Evolutionary conservation across 2,888 invertebrate genomes (phyloP).

Genomic region (Octonoba sinensis): DNA sequence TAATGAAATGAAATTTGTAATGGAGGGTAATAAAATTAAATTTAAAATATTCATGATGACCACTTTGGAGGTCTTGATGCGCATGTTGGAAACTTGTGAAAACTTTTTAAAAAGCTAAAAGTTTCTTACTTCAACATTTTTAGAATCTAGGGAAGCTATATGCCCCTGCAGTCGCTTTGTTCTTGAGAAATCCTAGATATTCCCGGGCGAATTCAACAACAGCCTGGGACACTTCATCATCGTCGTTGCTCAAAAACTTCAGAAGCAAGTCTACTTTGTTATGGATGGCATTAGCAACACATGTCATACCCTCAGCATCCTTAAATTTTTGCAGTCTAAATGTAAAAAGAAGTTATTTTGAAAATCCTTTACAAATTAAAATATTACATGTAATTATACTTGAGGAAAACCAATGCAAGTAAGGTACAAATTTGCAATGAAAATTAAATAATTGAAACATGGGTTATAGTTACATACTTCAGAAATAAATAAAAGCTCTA

Average conservation of each 20-base stretch:
- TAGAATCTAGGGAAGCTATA: constrained; percentile 44
- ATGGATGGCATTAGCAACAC: constrained; percentile 70
- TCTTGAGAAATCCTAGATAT: constrained; percentile 70
- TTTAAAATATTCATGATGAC: no score
- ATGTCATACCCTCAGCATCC: constrained; percentile 67
- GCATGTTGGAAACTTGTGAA: no score
- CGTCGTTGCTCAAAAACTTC: constrained; percentile 73
- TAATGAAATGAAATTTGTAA: no score
- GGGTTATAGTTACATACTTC: no score
- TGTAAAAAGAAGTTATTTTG: constrained; percentile 17
- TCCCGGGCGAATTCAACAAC: constrained; percentile 74
- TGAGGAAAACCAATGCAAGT: no score
- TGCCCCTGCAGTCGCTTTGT: constrained; percentile 43
- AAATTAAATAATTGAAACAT: no score
- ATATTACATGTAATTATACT: background rate
- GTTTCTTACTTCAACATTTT: constrained; percentile 65
- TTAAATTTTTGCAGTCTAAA: constrained; percentile 69
- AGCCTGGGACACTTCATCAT: constrained; percentile 74
- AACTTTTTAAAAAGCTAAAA: no score
- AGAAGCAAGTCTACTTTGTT: constrained; percentile 73
- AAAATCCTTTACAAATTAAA: background rate
- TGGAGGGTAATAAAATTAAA: no score
- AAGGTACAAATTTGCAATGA: no score
- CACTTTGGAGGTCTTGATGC: no score
- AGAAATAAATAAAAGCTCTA: no score